Evolutionary conservation across 1,140 invertebrate genomes (phyloP).

Genomic region (Drosophila pandora): DNA sequence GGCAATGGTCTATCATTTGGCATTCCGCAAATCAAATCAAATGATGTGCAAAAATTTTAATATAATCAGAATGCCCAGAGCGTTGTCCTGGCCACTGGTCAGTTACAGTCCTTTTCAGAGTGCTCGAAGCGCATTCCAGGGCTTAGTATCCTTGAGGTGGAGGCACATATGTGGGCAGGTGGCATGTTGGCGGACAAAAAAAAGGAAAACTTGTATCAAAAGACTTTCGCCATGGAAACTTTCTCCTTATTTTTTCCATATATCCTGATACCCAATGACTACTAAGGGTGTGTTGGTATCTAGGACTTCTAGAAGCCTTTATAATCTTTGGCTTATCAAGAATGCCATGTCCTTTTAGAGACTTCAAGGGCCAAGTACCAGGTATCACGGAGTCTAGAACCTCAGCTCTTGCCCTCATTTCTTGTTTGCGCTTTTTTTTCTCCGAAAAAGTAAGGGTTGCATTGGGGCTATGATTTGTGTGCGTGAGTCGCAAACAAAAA

Average conservation of each 20-base stretch:
- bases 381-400: neutral
- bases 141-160: neutral
- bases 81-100: slow-evolving; percentile 70
- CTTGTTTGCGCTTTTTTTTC: neutral
- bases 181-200: slow-evolving; percentile 19
- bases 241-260: neutral
- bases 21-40: slow-evolving; percentile 49
- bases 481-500: slow-evolving; percentile 61
- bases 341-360: too few species aligned
- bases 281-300: neutral
- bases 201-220: slow-evolving; percentile 51
- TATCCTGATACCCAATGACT: too few species aligned
- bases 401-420: too few species aligned
- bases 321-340: too few species aligned
- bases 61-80: slow-evolving; percentile 47
- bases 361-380: neutral
- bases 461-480: slow-evolving; percentile 37
- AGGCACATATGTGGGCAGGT: slow-evolving; percentile 13
- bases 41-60: slow-evolving; percentile 74
- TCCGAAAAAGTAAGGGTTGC: slow-evolving; percentile 18
- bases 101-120: slow-evolving; percentile 61
- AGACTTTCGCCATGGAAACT: slow-evolving; percentile 50
- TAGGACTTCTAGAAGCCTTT: neutral
- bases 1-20: slow-evolving; percentile 6
- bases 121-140: slow-evolving; percentile 12